Conservation (phyloP, 2,888 invertebrate genomes). For the Chouioia cunea region DNA sequence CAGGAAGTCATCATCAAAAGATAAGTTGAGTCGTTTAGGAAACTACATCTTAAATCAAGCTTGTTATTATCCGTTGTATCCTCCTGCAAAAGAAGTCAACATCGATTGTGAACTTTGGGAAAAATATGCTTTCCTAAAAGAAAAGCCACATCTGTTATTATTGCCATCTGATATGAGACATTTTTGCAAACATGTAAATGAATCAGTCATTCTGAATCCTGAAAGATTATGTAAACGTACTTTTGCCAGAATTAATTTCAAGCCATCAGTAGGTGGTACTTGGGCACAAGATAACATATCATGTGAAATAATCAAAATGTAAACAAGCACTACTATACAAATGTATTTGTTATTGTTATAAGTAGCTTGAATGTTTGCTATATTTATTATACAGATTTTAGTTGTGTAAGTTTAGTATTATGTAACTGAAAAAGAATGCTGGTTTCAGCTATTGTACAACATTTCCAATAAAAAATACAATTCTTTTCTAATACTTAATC, state of each 20-base stretch:
- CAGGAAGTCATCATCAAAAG: constrained; percentile 70
- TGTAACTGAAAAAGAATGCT: background rate
- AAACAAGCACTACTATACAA: constrained; percentile 21
- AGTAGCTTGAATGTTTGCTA: constrained; percentile 13
- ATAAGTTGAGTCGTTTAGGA: constrained; percentile 82
- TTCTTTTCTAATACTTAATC: background rate
- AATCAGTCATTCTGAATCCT: constrained; percentile 87
- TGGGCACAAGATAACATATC: constrained; percentile 58
- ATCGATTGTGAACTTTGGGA: constrained; percentile 81
- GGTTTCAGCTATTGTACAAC: background rate
- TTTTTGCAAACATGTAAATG: constrained; percentile 83
- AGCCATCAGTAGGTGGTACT: constrained; percentile 37
- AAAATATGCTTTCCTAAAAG: constrained; percentile 78
- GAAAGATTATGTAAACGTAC: constrained; percentile 85
- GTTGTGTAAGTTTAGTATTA: background rate
- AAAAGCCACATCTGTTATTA: constrained; percentile 85
- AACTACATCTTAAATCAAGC: constrained; percentile 83
- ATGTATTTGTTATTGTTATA: constrained; percentile 24
- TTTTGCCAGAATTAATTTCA: constrained; percentile 78
- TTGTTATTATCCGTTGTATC: constrained; percentile 86
- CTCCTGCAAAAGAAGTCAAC: constrained; percentile 76
- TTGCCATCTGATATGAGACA: constrained; percentile 87
- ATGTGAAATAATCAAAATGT: constrained; percentile 62
- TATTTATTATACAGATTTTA: constrained; percentile 4
- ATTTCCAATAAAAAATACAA: background rate